Percentiles rank a stretch among this genome's conserved stretches.
These are phyloP conservation scores for Calephelis perditalis DNA, from an alignment of 2,888 invertebrate species.

Conservation along the genomic window DNA sequence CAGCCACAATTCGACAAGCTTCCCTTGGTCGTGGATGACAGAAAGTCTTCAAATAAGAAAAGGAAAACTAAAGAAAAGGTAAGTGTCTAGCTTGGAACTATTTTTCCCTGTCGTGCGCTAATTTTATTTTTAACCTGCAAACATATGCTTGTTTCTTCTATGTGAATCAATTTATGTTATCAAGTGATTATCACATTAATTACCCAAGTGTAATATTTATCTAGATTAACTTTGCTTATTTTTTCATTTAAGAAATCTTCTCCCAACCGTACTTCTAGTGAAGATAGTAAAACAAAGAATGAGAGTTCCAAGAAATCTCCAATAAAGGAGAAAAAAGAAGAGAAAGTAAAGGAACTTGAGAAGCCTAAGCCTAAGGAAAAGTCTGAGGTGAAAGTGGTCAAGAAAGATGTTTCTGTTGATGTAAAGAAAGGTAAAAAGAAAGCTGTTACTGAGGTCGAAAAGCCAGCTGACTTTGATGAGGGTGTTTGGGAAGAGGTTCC, in stretches of 20 bases:
- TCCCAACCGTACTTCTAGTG: slow-evolving; percentile 79
- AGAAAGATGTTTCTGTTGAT: slow-evolving; percentile 61
- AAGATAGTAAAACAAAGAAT: slow-evolving; percentile 77
- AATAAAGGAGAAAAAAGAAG: slow-evolving; percentile 76
- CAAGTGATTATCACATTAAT: neutral
- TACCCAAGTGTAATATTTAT: neutral
- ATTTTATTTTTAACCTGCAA: slow-evolving; percentile 73
- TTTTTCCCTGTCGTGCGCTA: slow-evolving; percentile 44
- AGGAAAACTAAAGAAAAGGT: slow-evolving; percentile 86
- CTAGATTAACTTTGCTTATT: neutral
- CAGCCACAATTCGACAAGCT: slow-evolving; percentile 89
- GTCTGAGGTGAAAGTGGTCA: slow-evolving; percentile 50
- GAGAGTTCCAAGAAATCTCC: slow-evolving; percentile 79
- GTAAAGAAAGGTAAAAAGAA: slow-evolving; percentile 79
- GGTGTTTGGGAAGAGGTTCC: slow-evolving; percentile 86
- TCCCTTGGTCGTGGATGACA: slow-evolving; percentile 80
- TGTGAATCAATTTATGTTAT: slow-evolving; percentile 1
- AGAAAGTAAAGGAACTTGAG: slow-evolving; percentile 71
- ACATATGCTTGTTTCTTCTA: slow-evolving; percentile 46
- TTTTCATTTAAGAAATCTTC: slow-evolving; percentile 74
- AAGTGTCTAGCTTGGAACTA: slow-evolving; percentile 29
- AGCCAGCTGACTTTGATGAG: slow-evolving; percentile 85
- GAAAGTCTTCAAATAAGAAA: slow-evolving; percentile 83
- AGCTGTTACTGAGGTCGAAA: slow-evolving; percentile 74
- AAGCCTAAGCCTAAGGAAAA: slow-evolving; percentile 69